Conservation (phyloP, 2,888 invertebrate genomes). For the Perithous albicinctus region DNA sequence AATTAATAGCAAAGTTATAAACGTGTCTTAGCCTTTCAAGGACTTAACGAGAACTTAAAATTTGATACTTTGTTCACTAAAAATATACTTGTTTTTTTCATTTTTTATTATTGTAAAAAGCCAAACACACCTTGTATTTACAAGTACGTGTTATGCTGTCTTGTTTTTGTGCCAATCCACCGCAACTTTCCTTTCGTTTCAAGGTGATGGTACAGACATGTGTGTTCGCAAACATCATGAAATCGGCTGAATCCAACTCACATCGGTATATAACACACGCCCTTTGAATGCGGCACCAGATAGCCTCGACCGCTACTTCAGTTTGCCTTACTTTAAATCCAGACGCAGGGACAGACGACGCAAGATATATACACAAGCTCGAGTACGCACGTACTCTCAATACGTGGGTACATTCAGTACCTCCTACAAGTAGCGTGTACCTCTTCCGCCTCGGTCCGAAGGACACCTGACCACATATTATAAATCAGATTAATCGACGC, state of each 20-base stretch:
- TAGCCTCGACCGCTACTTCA: not conserved
- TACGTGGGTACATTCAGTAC: not conserved
- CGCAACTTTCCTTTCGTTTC: conserved; percentile 51
- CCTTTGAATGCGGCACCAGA: not conserved
- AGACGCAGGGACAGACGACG: not conserved
- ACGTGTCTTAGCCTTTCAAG: not conserved
- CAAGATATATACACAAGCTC: not conserved
- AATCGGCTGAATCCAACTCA: conserved; percentile 33
- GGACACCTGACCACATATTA: conserved; percentile 11
- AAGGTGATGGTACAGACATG: conserved; percentile 29
- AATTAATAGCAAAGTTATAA: too few relatives aligned
- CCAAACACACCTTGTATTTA: not conserved
- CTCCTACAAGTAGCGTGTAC: not conserved
- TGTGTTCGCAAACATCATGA: conserved; percentile 9
- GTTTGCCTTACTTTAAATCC: conserved; percentile 10
- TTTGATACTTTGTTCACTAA: too few relatives aligned
- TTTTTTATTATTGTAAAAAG: too few relatives aligned
- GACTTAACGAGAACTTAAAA: too few relatives aligned
- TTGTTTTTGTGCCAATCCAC: conserved; percentile 18
- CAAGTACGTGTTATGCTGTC: not conserved
- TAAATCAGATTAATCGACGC: conserved; percentile 16
- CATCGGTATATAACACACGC: not conserved
- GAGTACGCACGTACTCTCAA: not conserved
- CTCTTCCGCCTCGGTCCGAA: conserved; percentile 17
- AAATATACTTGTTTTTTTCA: too few relatives aligned